Evolutionary conservation across 2,888 invertebrate genomes (phyloP), one percentile per base, ranked within the genome.

Genomic region (Rosalia funebris): DNA sequence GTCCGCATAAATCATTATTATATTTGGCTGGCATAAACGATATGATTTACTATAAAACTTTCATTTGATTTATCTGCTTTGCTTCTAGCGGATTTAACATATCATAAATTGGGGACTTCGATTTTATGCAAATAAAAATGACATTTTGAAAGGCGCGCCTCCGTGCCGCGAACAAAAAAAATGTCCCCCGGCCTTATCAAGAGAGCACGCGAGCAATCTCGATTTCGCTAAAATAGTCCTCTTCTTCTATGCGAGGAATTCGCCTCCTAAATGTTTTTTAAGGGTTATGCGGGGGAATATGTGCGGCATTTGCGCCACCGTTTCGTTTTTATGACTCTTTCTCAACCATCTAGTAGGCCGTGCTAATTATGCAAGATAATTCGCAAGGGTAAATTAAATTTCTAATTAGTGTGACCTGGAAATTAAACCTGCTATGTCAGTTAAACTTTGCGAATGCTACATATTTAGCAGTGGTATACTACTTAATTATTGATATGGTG

Each of bases 21-120:
- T 46, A 55, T 62, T 62, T 42, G 55, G 45, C 58, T 52, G 58
- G 54, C 42, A 58, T 50, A 52, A 62, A 62, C 58, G 54, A 62
- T 52, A 46, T 58, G 57, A 62, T 62, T 62, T 58, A 62, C 52
- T 62, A 58, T 58, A 54, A 62, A 62, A 58, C 58, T 58, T 53
- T 52, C 47, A 48, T 48, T 32, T 53, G 53, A 53, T 53, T 45
- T 62, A 62, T 62, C 61, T 54, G 47, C 57, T 47, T 37, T 52
- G 53, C 50, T 50, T 47, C 48, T 34, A 50, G 50, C 53, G 55
- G 62, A 58, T 58, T 54, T 57, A 62, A 58, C 62, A 58, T 62
- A 48, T 62, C 62, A 55, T 62, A 62, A 62, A 62, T 62, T 54
- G 32, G 54, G 45, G 47, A 58, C 55, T 53, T 50, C 48, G 46